Evolutionary conservation across 2,888 invertebrate species (phyloP).

Genomic region (Taenaris catops): DNA sequence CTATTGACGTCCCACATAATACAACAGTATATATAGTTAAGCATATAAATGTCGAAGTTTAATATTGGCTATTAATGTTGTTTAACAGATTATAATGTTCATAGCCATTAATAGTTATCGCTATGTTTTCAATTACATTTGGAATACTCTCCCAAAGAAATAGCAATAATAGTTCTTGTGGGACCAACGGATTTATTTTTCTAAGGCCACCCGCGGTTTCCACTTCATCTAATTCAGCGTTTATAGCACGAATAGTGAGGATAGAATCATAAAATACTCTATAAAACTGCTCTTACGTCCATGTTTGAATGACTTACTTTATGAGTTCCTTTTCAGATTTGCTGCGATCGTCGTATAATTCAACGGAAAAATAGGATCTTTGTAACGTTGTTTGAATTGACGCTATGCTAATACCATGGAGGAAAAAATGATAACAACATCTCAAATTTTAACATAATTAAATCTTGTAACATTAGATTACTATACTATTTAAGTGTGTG

Average conservation of each 20-base stretch:
- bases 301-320: conserved; percentile 50
- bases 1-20: too few relatives aligned
- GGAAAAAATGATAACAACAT: too few relatives aligned
- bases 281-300: conserved; percentile 59
- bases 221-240: conserved; percentile 64
- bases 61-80: too few relatives aligned
- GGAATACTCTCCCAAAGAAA: neutral
- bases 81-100: too few relatives aligned
- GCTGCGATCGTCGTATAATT: conserved; percentile 34
- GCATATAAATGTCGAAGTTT: too few relatives aligned
- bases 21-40: too few relatives aligned
- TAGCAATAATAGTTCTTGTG: conserved; percentile 10
- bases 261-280: conserved; percentile 61
- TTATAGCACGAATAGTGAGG: conserved; percentile 63
- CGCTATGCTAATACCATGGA: neutral
- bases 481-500: too few relatives aligned
- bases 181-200: conserved; percentile 18
- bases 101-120: too few relatives aligned
- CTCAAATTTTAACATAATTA: too few relatives aligned
- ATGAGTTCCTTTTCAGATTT: conserved; percentile 50
- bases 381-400: conserved; percentile 7
- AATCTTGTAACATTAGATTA: too few relatives aligned
- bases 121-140: too few relatives aligned
- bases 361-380: conserved; percentile 9
- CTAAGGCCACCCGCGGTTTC: conserved; percentile 25